Evolutionary conservation across 2,888 invertebrate species (phyloP), one percentile per base, ranked within the genome.

Genomic region (Drosophila eohydei): DNA sequence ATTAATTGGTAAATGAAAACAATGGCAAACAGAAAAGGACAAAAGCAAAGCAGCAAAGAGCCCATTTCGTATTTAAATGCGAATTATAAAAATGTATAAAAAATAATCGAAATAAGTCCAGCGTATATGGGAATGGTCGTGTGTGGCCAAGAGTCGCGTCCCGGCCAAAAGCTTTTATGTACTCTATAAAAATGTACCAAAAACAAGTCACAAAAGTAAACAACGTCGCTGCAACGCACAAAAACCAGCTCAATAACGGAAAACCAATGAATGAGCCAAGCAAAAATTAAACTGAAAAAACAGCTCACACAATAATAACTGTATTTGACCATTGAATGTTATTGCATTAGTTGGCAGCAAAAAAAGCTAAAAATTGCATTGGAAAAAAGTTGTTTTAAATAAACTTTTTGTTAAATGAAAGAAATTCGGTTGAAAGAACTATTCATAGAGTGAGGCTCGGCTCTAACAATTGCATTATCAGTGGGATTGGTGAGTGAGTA

Each of bases 251-350:
- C 78, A 87, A 81, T 71, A 69, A 74, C 64, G 73, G 62, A 54
- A 54, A 54, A 14, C 36, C 41, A 68, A 30, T 38, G 65, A 64
- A 65, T 51, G 51, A 51, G 40, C n/a, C 69, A 55, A 66, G 46
- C 51, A 44, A 46, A 36, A 41, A 30, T 40, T 38, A 30, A 28
- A 36, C n/a, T 21, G n/a, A 38, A 44, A 43, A 50, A 74, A 66
- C 71, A 80, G 75, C 64, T 72, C 75, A 41, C 54, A 48, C 72
- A 80, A 88, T 83, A 83, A 83, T 83, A 88, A 83, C 88, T 75
- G 81, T 66, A 88, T 83, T 80, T 85, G 80, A 46, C 85, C 83
- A 88, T 88, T 88, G 87, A 86, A 81, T 83, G 87, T 86, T 88
- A 83, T 83, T 83, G 87, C 88, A 86, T 86, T 88, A 83, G 83